phyloP scores from a whole-genome alignment of 2,888 invertebrate species.

The Syritta pipiens region DNA sequence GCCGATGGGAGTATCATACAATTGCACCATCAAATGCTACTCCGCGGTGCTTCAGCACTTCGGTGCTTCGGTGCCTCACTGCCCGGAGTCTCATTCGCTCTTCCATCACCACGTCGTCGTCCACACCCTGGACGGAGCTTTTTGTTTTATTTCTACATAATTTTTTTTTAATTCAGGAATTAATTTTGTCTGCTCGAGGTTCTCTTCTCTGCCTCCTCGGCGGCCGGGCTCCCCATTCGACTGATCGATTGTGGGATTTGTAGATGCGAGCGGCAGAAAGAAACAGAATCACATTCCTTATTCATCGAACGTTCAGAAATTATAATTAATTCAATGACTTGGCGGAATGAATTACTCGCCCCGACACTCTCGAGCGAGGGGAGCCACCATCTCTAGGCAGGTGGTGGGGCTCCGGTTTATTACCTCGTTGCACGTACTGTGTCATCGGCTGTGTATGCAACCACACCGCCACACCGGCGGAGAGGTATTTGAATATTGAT shows the following conservation, averaged over 20 bases:
- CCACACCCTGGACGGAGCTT: constrained; percentile 41
- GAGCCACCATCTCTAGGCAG: too few species aligned
- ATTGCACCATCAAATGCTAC: too few species aligned
- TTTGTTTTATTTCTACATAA: too few species aligned
- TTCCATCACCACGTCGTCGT: constrained; percentile 1
- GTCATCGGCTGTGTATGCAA: constrained; percentile 20
- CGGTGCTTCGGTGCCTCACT: too few species aligned
- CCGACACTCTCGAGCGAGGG: constrained; percentile 19
- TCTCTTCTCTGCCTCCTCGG: not conserved
- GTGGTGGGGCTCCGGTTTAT: not conserved
- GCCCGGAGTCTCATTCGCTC: not conserved
- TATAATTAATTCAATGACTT: constrained; percentile 53
- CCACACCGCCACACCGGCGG: too few species aligned
- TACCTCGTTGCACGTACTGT: constrained; percentile 26
- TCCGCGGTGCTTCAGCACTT: too few species aligned
- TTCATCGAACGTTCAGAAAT: constrained; percentile 51
- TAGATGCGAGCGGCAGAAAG: constrained; percentile 39
- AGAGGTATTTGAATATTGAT: constrained; percentile 10
- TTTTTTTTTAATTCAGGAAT: constrained; percentile 33
- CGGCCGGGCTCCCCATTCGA: not conserved
- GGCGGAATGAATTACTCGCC: constrained; percentile 26
- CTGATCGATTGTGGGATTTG: constrained; percentile 19
- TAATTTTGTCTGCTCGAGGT: constrained; percentile 14
- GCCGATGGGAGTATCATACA: too few species aligned
- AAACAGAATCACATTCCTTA: constrained; percentile 41